Evolutionary conservation across 2,888 invertebrate genomes (phyloP).

Genomic region (Phyllotreta cruciferae): DNA sequence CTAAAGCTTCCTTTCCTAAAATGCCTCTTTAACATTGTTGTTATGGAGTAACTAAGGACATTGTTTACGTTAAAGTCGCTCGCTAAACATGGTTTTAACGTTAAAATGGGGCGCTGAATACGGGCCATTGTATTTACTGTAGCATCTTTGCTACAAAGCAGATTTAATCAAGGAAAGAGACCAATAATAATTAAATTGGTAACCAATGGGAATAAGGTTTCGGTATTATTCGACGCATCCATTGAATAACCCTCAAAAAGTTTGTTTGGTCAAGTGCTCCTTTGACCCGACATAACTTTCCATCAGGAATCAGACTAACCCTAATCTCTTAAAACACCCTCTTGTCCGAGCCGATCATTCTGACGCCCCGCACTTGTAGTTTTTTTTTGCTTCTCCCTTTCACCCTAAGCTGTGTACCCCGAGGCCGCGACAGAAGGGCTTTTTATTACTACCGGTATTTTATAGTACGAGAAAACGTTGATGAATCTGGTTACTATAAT

Average conservation of each 20-base stretch:
- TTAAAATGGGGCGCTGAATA: no score
- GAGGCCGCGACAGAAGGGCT: constrained; percentile 13
- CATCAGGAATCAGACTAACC: constrained; percentile 23
- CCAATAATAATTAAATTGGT: constrained; percentile 6
- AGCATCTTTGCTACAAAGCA: no score
- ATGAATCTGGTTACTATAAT: no score
- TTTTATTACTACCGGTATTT: neutral
- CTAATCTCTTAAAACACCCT: constrained; percentile 30
- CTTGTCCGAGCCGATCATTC: constrained; percentile 23
- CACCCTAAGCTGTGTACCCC: constrained; percentile 9
- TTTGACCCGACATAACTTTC: constrained; percentile 22
- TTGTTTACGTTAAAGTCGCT: no score
- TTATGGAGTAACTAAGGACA: no score
- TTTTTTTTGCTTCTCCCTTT: constrained; percentile 14
- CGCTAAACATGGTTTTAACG: no score
- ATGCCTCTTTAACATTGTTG: no score
- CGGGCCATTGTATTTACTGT: no score
- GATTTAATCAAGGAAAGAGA: neutral
- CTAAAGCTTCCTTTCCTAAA: no score
- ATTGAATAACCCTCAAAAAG: constrained; percentile 25
- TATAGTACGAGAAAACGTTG: neutral
- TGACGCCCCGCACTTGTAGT: constrained; percentile 27
- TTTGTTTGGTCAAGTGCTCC: constrained; percentile 20
- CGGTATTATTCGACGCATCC: constrained; percentile 2
- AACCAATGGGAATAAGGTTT: neutral